These are phyloP conservation scores for Valencia hispanica DNA, from an alignment of 2,797 vertebrate species.

Conservation along the genomic window DNA sequence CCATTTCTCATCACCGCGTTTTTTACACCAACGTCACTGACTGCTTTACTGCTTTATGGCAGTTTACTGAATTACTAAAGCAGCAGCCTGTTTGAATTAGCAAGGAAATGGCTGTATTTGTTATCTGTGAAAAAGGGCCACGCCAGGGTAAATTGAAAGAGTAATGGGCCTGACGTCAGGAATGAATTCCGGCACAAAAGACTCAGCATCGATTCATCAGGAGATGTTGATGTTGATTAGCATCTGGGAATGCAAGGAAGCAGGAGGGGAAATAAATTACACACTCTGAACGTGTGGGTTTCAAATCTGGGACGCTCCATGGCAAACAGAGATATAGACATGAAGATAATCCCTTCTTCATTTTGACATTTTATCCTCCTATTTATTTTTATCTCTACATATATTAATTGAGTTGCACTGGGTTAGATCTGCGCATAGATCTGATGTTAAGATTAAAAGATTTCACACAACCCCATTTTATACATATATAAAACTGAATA, in stretches of 20 bases:
- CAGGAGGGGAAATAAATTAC: constrained; percentile 41
- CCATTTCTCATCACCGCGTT: constrained; percentile 77
- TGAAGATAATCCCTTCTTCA: neutral
- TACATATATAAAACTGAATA: neutral
- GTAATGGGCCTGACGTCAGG: constrained; percentile 82
- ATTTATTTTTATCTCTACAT: neutral
- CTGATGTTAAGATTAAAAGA: neutral
- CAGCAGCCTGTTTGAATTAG: constrained; percentile 64
- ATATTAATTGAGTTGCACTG: neutral
- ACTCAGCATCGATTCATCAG: constrained; percentile 87
- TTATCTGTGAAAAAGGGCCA: constrained; percentile 79
- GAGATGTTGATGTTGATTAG: constrained; percentile 80
- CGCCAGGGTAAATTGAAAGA: constrained; percentile 84
- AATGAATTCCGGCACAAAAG: constrained; percentile 69
- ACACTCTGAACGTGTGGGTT: constrained; percentile 24
- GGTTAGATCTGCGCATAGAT: neutral
- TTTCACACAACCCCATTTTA: neutral
- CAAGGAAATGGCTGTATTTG: constrained; percentile 74
- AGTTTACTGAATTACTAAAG: constrained; percentile 60
- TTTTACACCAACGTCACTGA: constrained; percentile 47
- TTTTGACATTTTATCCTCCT: neutral
- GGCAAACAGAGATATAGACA: constrained; percentile 2
- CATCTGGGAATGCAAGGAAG: constrained; percentile 48
- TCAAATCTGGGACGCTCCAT: constrained; percentile 27
- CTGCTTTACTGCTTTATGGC: constrained; percentile 66